Evolutionary conservation across 2,888 invertebrate species (phyloP).

Genomic region (Drosophila helvetica): DNA sequence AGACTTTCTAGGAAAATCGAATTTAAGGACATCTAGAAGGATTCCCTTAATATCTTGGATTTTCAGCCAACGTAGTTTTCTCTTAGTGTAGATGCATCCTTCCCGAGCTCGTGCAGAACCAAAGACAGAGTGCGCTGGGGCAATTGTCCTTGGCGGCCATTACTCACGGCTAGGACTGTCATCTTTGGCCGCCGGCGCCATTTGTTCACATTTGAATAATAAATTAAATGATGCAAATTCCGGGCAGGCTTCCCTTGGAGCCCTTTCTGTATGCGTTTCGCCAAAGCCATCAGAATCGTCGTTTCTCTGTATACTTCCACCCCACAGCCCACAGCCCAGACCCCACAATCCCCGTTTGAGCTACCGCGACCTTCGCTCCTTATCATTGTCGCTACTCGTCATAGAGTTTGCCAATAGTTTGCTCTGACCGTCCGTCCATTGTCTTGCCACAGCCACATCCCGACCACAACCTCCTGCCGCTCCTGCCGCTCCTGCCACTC

Average conservation of each 20-base stretch:
- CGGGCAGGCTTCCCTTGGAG: constrained; percentile 33
- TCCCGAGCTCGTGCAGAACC: not conserved
- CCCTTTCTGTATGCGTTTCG: constrained; percentile 65
- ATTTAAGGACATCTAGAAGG: not conserved
- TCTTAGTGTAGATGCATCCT: not conserved
- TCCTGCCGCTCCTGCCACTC: no score
- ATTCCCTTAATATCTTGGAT: not conserved
- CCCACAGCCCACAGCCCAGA: constrained; percentile 13
- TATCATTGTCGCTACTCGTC: constrained; percentile 52
- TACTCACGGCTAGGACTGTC: constrained; percentile 67
- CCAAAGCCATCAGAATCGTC: constrained; percentile 72
- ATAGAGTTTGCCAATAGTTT: constrained; percentile 59
- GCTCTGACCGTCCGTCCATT: constrained; percentile 21
- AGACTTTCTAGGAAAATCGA: constrained; percentile 1
- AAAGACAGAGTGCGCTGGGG: constrained; percentile 22
- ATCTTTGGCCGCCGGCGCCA: constrained; percentile 73
- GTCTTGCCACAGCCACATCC: constrained; percentile 21
- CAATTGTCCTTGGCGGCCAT: constrained; percentile 64
- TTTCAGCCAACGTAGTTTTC: not conserved
- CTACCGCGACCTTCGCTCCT: constrained; percentile 22
- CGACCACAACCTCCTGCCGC: constrained; percentile 24
- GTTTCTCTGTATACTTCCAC: constrained; percentile 57
- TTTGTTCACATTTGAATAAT: constrained; percentile 80
- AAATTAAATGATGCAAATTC: constrained; percentile 80
- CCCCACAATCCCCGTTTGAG: constrained; percentile 7